A percentile compares a stretch with the other conserved stretches of the same genome.
Evolutionary conservation across 2,888 invertebrate species (phyloP).

Genomic region (Thereva nobilitata): DNA sequence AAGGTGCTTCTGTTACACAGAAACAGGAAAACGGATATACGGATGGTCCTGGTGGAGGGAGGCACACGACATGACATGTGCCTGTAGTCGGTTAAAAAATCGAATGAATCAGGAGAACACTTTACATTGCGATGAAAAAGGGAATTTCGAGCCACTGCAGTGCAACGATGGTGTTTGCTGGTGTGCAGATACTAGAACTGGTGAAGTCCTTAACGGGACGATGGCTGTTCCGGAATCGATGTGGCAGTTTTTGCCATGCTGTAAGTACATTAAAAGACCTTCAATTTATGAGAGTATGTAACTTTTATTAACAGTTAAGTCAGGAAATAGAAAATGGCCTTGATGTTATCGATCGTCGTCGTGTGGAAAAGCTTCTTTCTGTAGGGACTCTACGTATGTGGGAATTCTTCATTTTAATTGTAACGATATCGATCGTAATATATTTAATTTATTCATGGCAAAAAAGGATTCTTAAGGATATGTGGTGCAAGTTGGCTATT

Average conservation of each 20-base stretch:
- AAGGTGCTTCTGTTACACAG: slow-evolving; percentile 70
- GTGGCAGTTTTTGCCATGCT: slow-evolving; percentile 67
- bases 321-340: too few relatives aligned
- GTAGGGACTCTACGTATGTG: too few relatives aligned
- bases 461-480: too few relatives aligned
- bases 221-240: slow-evolving; percentile 64
- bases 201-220: slow-evolving; percentile 60
- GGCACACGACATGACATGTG: slow-evolving; percentile 64
- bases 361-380: too few relatives aligned
- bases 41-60: slow-evolving; percentile 67
- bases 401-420: not conserved
- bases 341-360: too few relatives aligned
- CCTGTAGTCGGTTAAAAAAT: slow-evolving; percentile 66
- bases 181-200: slow-evolving; percentile 68
- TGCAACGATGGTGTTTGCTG: slow-evolving; percentile 71
- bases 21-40: slow-evolving; percentile 65
- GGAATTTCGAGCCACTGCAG: slow-evolving; percentile 71
- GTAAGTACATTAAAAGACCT: slow-evolving; percentile 58
- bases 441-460: too few relatives aligned
- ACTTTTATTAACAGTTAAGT: too few relatives aligned
- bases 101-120: slow-evolving; percentile 60
- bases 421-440: not conserved
- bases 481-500: too few relatives aligned
- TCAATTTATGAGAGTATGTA: slow-evolving; percentile 2
- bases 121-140: slow-evolving; percentile 67